These are phyloP conservation scores for Vanacampus margaritifer DNA, from an alignment of 2,113 vertebrate species.

Conservation along the genomic window DNA sequence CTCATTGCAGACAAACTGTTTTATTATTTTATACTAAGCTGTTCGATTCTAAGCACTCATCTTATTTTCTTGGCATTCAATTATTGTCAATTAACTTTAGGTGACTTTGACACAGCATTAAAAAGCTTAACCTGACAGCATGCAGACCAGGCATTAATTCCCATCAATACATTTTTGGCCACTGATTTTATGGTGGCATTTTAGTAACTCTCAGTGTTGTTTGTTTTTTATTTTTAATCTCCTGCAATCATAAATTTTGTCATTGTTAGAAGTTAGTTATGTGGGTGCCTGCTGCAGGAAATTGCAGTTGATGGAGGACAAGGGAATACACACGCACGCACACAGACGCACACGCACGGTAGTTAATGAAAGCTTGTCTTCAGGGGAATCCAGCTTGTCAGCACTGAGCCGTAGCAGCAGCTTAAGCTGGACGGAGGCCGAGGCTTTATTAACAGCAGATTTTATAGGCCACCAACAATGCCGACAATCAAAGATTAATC, in stretches of 20 bases:
- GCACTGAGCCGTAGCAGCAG: conserved; percentile 57
- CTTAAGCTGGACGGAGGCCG: conserved; percentile 58
- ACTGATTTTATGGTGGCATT: background rate
- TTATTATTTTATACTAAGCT: background rate
- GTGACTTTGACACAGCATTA: conserved; percentile 22
- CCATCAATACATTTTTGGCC: background rate
- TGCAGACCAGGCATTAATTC: background rate
- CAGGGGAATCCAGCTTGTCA: conserved; percentile 70
- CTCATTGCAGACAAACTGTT: background rate
- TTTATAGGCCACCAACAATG: conserved; percentile 62
- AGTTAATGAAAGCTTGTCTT: conserved; percentile 79
- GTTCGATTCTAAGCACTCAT: conserved; percentile 21
- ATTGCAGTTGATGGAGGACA: background rate
- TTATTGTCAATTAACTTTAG: conserved; percentile 7
- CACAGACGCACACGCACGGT: conserved; percentile 29
- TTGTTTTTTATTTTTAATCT: background rate
- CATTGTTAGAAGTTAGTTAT: background rate
- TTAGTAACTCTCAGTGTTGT: background rate
- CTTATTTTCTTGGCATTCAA: conserved; percentile 22
- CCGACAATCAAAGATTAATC: conserved; percentile 50
- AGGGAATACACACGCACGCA: conserved; percentile 7
- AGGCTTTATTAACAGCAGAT: conserved; percentile 64
- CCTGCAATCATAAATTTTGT: background rate
- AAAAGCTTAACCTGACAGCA: background rate
- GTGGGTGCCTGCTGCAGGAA: conserved; percentile 16